phyloP scores from a whole-genome alignment of 2,797 vertebrate genomes.

The Platalea minor region DNA sequence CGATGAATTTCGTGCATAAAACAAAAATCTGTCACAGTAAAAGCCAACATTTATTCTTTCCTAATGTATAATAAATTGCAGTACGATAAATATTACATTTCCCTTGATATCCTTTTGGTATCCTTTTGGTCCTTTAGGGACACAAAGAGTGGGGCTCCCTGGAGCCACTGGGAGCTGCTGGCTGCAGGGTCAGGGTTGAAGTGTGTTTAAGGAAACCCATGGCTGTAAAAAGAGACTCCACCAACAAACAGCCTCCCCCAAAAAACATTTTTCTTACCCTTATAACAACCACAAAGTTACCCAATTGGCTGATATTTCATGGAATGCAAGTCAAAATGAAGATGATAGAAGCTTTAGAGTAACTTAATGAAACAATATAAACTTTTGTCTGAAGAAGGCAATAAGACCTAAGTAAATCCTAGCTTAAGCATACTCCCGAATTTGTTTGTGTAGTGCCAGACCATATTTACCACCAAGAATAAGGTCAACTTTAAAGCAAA shows the following conservation, averaged over 20 bases:
- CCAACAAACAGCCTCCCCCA: neutral
- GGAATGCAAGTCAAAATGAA: neutral
- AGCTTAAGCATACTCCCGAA: neutral
- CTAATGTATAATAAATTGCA: neutral
- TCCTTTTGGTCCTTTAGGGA: neutral
- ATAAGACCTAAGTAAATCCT: neutral
- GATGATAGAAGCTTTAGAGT: neutral
- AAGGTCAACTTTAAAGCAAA: neutral
- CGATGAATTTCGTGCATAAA: neutral
- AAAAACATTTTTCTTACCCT: neutral
- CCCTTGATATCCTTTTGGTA: no score
- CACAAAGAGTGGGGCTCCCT: neutral
- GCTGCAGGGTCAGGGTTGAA: no score
- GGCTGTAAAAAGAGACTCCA: rapidly evolving
- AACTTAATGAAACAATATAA: neutral
- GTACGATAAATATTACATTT: neutral
- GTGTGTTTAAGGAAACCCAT: neutral
- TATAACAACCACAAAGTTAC: neutral
- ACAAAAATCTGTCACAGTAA: neutral
- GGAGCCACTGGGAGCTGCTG: neutral
- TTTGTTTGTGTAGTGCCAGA: neutral
- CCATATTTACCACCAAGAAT: neutral
- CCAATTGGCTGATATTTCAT: neutral
- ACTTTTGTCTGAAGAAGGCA: neutral
- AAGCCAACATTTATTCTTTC: neutral